Evolutionary conservation across 1,140 invertebrate species (phyloP).

Genomic region (Trachelipus rathkii): DNA sequence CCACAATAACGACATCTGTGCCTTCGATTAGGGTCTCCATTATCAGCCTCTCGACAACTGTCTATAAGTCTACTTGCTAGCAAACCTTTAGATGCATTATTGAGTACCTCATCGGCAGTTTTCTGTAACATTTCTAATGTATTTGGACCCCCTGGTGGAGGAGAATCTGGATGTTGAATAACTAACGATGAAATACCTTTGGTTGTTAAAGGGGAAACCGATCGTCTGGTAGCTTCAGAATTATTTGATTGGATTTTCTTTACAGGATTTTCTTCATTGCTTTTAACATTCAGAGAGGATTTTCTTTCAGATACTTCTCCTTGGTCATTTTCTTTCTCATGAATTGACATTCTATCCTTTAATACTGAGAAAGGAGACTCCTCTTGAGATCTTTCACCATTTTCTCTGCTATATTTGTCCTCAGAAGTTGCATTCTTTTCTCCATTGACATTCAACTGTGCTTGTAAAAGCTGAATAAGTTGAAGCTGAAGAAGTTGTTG

Average conservation of each 20-base stretch:
- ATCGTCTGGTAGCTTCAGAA: conserved; percentile 23
- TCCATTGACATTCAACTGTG: conserved; percentile 68
- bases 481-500: conserved; percentile 91
- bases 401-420: conserved; percentile 19
- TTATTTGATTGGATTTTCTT: conserved; percentile 18
- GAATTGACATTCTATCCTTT: conserved; percentile 13
- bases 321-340: conserved; percentile 21
- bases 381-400: conserved; percentile 22
- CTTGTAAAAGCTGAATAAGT: conserved; percentile 84
- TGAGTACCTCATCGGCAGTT: conserved; percentile 74
- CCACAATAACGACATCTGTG: conserved; percentile 96
- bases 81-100: conserved; percentile 83
- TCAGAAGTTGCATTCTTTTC: conserved; percentile 47
- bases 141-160: conserved; percentile 71
- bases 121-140: conserved; percentile 86
- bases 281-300: conserved; percentile 36
- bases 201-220: conserved; percentile 38
- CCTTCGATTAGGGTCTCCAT: conserved; percentile 87
- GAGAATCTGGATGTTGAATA: conserved; percentile 77
- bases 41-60: conserved; percentile 58
- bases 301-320: conserved; percentile 26
- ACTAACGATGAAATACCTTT: conserved; percentile 73
- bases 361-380: not conserved
- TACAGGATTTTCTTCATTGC: conserved; percentile 21
- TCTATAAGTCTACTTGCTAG: conserved; percentile 78